Evolutionary conservation across 2,888 invertebrate species (phyloP).

Genomic region (Chesias legatella): DNA sequence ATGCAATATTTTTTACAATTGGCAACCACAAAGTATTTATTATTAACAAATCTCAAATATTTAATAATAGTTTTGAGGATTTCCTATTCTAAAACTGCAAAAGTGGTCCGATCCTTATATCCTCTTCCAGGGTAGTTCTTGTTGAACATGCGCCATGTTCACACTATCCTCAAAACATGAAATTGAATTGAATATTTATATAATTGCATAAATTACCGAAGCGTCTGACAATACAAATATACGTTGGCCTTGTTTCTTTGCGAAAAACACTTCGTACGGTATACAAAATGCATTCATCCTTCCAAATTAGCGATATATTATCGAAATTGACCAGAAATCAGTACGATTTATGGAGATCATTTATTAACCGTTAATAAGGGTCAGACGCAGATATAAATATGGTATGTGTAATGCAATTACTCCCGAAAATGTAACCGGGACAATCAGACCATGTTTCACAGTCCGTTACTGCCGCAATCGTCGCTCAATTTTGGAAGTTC

Average conservation of each 20-base stretch:
- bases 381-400: slow-evolving; percentile 17
- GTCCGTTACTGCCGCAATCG: neutral
- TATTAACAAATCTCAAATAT: too few species aligned
- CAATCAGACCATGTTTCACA: neutral
- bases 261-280: slow-evolving; percentile 4
- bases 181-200: too few species aligned
- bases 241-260: slow-evolving; percentile 6
- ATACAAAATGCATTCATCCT: slow-evolving; percentile 5
- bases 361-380: slow-evolving; percentile 16
- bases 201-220: neutral
- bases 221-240: slow-evolving; percentile 5
- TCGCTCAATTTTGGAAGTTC: slow-evolving; percentile 2
- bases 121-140: too few species aligned
- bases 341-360: neutral
- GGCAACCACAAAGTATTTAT: too few species aligned
- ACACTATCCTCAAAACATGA: too few species aligned
- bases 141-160: too few species aligned
- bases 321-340: slow-evolving; percentile 6
- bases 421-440: too few species aligned
- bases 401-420: too few species aligned
- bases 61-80: too few species aligned
- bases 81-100: too few species aligned
- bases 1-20: too few species aligned
- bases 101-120: too few species aligned
- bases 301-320: slow-evolving; percentile 5